Percentiles rank a stretch among this genome's conserved stretches.
Conservation (phyloP, 2,888 invertebrate species). For the Drosophila leonis region DNA sequence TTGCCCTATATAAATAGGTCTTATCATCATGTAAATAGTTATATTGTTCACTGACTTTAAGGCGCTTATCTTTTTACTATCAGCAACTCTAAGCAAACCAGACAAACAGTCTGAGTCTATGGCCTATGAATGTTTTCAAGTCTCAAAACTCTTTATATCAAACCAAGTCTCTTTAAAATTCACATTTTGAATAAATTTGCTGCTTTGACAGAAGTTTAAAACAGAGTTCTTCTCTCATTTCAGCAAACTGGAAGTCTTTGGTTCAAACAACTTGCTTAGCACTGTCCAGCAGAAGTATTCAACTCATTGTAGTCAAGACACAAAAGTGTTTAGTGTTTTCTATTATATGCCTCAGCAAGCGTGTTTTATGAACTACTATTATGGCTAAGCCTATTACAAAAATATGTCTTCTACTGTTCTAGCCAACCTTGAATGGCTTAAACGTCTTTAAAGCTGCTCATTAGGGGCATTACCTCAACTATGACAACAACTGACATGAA, state of each 20-base stretch:
- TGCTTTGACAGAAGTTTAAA: not conserved
- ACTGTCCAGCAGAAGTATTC: not conserved
- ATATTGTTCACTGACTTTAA: slow-evolving; percentile 7
- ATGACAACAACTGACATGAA: not conserved
- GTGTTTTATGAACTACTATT: not conserved
- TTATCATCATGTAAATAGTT: not conserved
- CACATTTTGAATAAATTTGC: too few relatives aligned
- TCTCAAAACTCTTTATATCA: not conserved
- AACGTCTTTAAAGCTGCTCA: not conserved
- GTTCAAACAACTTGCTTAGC: not conserved
- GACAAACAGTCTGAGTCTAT: not conserved
- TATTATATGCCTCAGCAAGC: not conserved
- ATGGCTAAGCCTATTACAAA: not conserved
- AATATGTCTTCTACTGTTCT: not conserved
- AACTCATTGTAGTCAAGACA: not conserved
- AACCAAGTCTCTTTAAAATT: not conserved
- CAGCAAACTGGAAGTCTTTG: not conserved
- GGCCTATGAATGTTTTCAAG: not conserved
- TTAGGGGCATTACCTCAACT: not conserved
- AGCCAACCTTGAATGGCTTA: not conserved
- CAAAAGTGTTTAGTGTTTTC: not conserved
- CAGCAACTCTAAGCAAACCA: not conserved
- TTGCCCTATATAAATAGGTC: not conserved
- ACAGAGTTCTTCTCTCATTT: not conserved
- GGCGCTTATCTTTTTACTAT: slow-evolving; percentile 8